Conservation (phyloP, 2,113 vertebrate species). For the Merops nubicus region DNA sequence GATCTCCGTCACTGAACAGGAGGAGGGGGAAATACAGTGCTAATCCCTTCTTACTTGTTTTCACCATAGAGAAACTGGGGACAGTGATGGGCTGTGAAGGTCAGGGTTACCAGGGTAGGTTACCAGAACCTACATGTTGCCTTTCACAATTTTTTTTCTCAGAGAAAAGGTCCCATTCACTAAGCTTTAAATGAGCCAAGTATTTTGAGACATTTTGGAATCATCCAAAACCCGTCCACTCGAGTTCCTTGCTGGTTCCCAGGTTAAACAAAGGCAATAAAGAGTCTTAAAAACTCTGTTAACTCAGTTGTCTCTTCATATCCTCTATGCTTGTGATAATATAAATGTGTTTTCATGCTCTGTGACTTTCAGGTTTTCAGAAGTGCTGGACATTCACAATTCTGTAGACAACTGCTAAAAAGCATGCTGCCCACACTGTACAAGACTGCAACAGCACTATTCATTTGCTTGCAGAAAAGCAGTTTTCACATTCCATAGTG, state of each 20-base stretch:
- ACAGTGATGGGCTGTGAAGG: neutral
- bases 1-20: neutral
- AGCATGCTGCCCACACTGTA: accelerated
- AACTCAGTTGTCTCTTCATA: neutral
- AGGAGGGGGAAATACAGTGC: neutral
- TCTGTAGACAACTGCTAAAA: neutral
- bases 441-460: neutral
- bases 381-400: neutral
- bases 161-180: neutral
- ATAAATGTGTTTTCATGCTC: neutral
- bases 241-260: neutral
- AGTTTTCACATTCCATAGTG: neutral
- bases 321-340: neutral
- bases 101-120: too few relatives aligned
- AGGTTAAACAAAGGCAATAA: neutral
- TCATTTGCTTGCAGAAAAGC: neutral
- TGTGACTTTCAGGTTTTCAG: neutral
- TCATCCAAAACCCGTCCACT: neutral
- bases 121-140: neutral
- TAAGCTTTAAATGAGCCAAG: neutral
- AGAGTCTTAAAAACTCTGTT: neutral
- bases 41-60: neutral
- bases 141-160: neutral
- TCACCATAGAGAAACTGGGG: neutral
- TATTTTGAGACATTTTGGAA: neutral